Base-by-base conservation (phyloP, 2,888 invertebrate genomes). In the Odontomyia ornata region DNA sequence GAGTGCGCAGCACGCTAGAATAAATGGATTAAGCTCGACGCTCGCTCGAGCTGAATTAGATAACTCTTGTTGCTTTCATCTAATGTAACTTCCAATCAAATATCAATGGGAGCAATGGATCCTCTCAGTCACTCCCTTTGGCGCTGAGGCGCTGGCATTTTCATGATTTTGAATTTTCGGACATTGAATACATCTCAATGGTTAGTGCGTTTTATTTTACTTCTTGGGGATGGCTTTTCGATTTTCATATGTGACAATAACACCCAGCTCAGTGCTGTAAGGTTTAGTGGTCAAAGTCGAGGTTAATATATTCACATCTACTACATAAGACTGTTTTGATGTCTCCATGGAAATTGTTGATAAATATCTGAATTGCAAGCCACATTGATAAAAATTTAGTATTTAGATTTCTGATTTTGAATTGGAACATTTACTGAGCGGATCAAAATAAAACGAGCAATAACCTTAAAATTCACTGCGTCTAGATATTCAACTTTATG, bases 221-320 rank as follows among this genome's bases (percentile, higher is more conserved):
- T 47, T 15, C 2, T 1, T 25, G 21, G 43, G 25, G 13, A 13
- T 69, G 28, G 5, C 18, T 75, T 64, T 47, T 57, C 28, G 11
- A 15, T 60, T 62, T 69, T 36, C 36, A 36, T 9, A 36, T 36
- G 9, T 36, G 36, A 9, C 36, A 5, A 36, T 43, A 21, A 75
- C 47, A 28, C 30, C 64, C 15, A 21, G 47, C 30, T 72, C 65
- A 28, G 27, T 57, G 21, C 56, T 76, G 69, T 27, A 52, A 73
- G 62, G 36, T 78, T 78, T 78, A 46, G 78, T 78, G 78, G 78
- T 78, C 78, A 78, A 78, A 78, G 78, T 78, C 78, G 78, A 78
- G 78, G 78, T 78, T 76, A 78, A 76, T 56, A 5, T 30, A 78
- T 76, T 78, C 72, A 64, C 65, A 78, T 72, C 52, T 30, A 72